Evolutionary conservation across 1,140 invertebrate species (phyloP).

Genomic region (Drosophila mauritiana): DNA sequence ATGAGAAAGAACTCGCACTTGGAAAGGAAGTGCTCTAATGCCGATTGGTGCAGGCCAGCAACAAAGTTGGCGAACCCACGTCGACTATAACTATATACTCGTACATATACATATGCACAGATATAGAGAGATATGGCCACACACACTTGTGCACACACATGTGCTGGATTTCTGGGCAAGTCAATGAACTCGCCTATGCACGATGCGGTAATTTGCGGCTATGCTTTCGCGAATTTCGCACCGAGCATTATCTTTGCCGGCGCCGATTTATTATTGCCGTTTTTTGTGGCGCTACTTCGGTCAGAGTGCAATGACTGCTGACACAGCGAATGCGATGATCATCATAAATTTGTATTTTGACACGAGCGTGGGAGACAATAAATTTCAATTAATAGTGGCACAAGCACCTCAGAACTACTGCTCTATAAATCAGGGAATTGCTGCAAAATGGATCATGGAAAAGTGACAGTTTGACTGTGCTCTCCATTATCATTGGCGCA

Average conservation of each 20-base stretch:
- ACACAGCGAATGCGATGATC: conserved; percentile 41
- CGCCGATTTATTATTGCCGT: conserved; percentile 36
- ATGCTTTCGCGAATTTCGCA: conserved; percentile 60
- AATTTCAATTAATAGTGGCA: conserved; percentile 31
- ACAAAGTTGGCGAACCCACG: conserved; percentile 41
- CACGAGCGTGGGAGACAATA: conserved; percentile 51
- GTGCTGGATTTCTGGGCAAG: conserved; percentile 60
- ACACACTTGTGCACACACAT: conserved; percentile 14
- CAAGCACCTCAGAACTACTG: neutral
- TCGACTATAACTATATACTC: conserved; percentile 18
- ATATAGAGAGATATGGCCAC: conserved; percentile 32
- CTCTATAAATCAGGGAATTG: conserved; percentile 7
- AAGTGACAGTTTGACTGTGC: neutral
- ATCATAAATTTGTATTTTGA: conserved; percentile 50
- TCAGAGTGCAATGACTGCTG: conserved; percentile 77
- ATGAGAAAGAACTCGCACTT: conserved; percentile 20
- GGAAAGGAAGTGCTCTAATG: conserved; percentile 58
- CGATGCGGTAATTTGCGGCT: conserved; percentile 74
- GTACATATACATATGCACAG: conserved; percentile 14
- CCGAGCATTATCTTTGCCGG: conserved; percentile 65
- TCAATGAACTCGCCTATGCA: conserved; percentile 80
- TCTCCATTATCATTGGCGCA: neutral
- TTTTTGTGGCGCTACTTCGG: conserved; percentile 12
- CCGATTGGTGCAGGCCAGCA: conserved; percentile 75
- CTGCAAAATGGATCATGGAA: neutral